Evolutionary conservation across 2,797 vertebrate genomes (phyloP), one percentile per base, ranked within the genome.

Genomic region (Dendrocincla fuliginosa): DNA sequence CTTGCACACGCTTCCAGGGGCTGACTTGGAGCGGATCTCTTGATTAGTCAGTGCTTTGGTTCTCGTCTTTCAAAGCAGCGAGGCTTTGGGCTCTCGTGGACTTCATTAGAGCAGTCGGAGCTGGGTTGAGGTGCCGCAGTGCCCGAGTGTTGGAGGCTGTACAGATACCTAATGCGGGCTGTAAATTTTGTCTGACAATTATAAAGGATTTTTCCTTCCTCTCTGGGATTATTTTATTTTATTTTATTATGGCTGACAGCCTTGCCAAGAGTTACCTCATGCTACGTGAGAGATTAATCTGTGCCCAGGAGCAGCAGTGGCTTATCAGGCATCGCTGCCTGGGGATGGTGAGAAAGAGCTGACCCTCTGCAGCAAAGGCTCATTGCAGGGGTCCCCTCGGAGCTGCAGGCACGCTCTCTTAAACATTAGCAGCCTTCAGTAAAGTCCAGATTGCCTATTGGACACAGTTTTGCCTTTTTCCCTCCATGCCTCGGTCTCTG

Each of bases 181-280:
- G 19, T 50, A 9, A 59, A 42, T 42, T 55, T 68, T 30, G 41
- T 23, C 49, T 71, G 73, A 64, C 41, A 59, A 27, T 53, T 61
- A 19, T 32, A 49, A 63, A 37, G 42, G 20, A 30, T 22, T 3
- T 82, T 47, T 44, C 32, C 44, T 59, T 55, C 55, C 70, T 27
- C 0, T 19, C 47, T 52, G 61, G 30, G 44, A 22, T 30, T 56
- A 49, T 56, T 89, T 88, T 44, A 30, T 84, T 32, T 65, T 32
- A 13, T 55, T 74, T 88, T 44, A n/a, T 86, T n/a, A n/a, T 13
- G 41, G 20, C 33, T 37, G 41, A 6, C 24, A 44, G 10, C 33
- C 37, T 61, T 91, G 92, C 88, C 87, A 90, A 50, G 41, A 57
- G 56, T 93, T 91, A 63, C 73, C 93, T 87, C 90, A 88, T 78